Evolutionary conservation across 1,140 invertebrate species (phyloP).

Genomic region (Piezodorus guildinii): DNA sequence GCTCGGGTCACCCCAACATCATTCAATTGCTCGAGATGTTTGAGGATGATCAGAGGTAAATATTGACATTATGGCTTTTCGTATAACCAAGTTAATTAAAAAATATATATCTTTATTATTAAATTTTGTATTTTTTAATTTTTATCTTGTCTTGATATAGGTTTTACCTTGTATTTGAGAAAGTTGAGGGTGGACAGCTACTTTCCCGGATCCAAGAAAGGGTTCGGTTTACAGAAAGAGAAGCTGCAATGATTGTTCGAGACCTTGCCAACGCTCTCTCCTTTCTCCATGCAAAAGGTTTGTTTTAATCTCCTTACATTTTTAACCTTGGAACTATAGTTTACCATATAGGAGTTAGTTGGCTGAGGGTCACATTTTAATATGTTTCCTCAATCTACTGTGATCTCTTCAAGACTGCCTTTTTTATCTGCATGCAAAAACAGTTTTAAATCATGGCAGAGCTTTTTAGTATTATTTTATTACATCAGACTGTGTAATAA

Average conservation of each 20-base stretch:
- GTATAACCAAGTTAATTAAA: background rate
- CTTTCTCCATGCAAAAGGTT: slow-evolving; percentile 87
- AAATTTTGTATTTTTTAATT: too few species aligned
- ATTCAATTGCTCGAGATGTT: slow-evolving; percentile 95
- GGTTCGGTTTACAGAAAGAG: slow-evolving; percentile 85
- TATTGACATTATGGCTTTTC: background rate
- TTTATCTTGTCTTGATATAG: slow-evolving; percentile 25
- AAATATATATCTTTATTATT: background rate
- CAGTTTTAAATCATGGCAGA: background rate
- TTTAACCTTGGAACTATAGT: too few species aligned
- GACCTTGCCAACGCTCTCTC: slow-evolving; percentile 89
- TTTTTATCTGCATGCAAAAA: too few species aligned
- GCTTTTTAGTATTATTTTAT: slow-evolving; percentile 33
- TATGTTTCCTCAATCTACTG: too few species aligned
- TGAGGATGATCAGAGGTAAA: slow-evolving; percentile 77
- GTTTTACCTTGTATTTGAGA: slow-evolving; percentile 94
- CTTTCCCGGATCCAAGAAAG: slow-evolving; percentile 84
- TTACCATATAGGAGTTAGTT: too few species aligned
- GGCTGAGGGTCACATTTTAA: too few species aligned
- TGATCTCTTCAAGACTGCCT: too few species aligned
- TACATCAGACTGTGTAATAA: background rate
- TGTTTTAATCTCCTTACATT: too few species aligned
- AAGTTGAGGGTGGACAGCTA: slow-evolving; percentile 85
- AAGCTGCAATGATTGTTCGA: slow-evolving; percentile 83
- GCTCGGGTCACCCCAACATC: slow-evolving; percentile 91